Evolutionary conservation across 1,140 invertebrate genomes (phyloP).

Genomic region (Psix sp.): DNA sequence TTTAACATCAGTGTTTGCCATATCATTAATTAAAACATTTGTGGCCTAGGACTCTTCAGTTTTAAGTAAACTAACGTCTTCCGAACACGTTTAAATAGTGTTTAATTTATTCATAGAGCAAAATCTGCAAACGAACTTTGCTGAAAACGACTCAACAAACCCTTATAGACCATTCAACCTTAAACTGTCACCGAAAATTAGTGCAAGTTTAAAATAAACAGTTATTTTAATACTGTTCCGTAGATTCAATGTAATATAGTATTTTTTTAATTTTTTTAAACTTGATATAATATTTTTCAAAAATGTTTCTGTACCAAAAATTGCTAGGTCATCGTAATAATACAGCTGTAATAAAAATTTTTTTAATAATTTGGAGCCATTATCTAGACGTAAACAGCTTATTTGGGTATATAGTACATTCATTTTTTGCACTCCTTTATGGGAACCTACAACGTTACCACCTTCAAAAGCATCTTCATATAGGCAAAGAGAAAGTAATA

Average conservation of each 20-base stretch:
- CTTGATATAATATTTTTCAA: conserved; percentile 4
- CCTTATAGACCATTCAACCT: conserved; percentile 34
- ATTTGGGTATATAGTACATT: conserved; percentile 20
- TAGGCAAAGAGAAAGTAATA: conserved; percentile 37
- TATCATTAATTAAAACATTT: no score
- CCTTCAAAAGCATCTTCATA: conserved; percentile 51
- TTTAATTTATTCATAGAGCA: conserved; percentile 23
- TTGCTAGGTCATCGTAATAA: conserved; percentile 29
- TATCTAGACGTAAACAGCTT: conserved; percentile 39
- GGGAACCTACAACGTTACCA: conserved; percentile 28
- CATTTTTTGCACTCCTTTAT: conserved; percentile 27
- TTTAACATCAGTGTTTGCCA: conserved; percentile 6
- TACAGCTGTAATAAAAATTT: conserved; percentile 50
- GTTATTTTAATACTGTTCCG: background rate
- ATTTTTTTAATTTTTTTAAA: conserved; percentile 18
- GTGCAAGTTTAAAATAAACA: conserved; percentile 29
- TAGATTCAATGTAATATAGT: conserved; percentile 28
- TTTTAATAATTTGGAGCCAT: conserved; percentile 30
- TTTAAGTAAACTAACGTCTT: conserved; percentile 5
- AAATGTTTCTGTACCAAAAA: conserved; percentile 1
- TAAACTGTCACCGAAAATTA: conserved; percentile 42
- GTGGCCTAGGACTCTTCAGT: background rate
- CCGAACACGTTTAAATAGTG: conserved; percentile 6
- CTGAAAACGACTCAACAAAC: conserved; percentile 26
- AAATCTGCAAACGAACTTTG: conserved; percentile 50